Evolutionary conservation across 2,888 invertebrate genomes (phyloP), one percentile per base, ranked within the genome.

Genomic region (Melanchra persicariae): DNA sequence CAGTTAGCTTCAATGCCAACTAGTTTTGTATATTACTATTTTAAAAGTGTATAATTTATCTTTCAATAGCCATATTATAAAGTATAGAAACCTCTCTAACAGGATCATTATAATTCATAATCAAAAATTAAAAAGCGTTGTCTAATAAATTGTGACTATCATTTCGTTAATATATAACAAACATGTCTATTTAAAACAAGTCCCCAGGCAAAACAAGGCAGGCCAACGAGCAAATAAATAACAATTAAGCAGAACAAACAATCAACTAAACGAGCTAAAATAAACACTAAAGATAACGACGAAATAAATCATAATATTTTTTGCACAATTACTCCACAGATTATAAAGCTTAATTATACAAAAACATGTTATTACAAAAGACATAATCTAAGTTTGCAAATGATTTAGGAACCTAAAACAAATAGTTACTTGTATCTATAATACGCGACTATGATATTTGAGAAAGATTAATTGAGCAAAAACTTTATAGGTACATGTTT

Each of bases 231-330:
- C 62, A 22, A 74, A 78, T 80, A 84, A 84, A 84, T 78, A 66
- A 74, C 70, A 82, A 84, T 84, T 72, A 71, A 72, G 68, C 47
- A 65, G 59, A 74, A 77, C 61, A 76, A 75, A 74, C 68, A 71
- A 71, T 67, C 70, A 61, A 63, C 66, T 67, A 65, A 84, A 83
- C 45, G 58, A 70, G 65, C 52, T 51, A 51, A 55, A 73, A 62
- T 61, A 79, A 54, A 69, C 67, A 45, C 51, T 34, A 15, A 22
- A 63, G 58, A 57, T 52, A 62, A 55, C 47, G 30, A 71, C 22
- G 19, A 61, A 54, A 82, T 74, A 65, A 71, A 77, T 81, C 74
- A 63, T 55, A 63, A 26, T 49, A 72, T 73, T 84, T 82, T 84
- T 82, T 82, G 71, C 73, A 24, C 34, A 54, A 70, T 75, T 59